Conservation (phyloP, 2,797 vertebrate genomes). For the Hoplostethus mediterraneus region DNA sequence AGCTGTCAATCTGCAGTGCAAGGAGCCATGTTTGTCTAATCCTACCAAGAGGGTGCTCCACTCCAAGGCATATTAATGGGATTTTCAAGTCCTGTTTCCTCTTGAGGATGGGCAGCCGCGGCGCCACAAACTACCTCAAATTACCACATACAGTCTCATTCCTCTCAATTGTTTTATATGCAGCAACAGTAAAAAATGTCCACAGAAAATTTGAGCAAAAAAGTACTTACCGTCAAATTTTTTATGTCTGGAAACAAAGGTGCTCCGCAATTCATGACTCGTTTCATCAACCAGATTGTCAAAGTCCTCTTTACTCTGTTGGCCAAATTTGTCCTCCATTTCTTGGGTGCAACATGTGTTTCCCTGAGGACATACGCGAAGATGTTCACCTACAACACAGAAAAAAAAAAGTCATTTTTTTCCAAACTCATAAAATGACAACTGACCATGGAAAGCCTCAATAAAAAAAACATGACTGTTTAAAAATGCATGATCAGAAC, state of each 20-base stretch:
- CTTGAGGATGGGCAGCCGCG: slow-evolving; percentile 44
- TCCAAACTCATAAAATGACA: background rate
- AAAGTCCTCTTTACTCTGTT: slow-evolving; percentile 95
- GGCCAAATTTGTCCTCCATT: slow-evolving; percentile 94
- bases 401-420: slow-evolving; percentile 35
- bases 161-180: slow-evolving; percentile 37
- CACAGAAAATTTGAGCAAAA: background rate
- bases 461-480: background rate
- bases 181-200: background rate
- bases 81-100: slow-evolving; percentile 63
- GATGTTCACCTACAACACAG: slow-evolving; percentile 90
- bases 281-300: slow-evolving; percentile 93
- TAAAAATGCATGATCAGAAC: background rate
- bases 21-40: slow-evolving; percentile 76
- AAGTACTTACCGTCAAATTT: slow-evolving; percentile 94
- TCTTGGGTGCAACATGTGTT: slow-evolving; percentile 95
- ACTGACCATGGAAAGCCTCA: too few species aligned
- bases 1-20: slow-evolving; percentile 69
- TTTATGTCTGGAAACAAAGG: slow-evolving; percentile 94
- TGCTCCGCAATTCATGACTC: slow-evolving; percentile 92
- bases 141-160: slow-evolving; percentile 40
- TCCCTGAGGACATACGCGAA: slow-evolving; percentile 93
- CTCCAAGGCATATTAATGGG: slow-evolving; percentile 72
- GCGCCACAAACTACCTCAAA: slow-evolving; percentile 58
- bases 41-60: slow-evolving; percentile 63